These are phyloP conservation scores for Molothrus aeneus DNA, from an alignment of 2,797 vertebrate genomes.

Conservation along the genomic window DNA sequence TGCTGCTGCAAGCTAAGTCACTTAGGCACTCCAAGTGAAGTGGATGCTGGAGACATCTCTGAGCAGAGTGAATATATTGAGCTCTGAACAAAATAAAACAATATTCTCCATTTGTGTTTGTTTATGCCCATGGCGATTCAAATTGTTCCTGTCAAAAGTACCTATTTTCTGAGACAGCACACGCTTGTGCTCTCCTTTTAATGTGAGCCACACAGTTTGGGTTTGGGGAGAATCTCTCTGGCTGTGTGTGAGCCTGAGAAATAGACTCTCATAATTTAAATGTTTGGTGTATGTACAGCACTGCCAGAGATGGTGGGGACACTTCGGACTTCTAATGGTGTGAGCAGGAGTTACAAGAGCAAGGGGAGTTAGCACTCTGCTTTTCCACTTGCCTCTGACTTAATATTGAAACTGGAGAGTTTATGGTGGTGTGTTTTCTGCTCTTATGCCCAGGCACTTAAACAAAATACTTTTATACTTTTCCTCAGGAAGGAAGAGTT, in stretches of 20 bases:
- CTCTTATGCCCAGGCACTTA: neutral
- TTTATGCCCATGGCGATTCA: conserved; percentile 65
- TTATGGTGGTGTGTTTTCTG: neutral
- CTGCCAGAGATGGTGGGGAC: neutral
- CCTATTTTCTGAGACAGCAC: conserved; percentile 54
- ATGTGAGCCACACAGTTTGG: neutral
- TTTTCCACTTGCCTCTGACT: neutral
- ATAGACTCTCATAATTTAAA: neutral
- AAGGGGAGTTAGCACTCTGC: neutral
- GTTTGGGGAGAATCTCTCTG: neutral
- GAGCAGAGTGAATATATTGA: neutral
- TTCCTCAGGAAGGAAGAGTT: neutral
- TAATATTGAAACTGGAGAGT: neutral
- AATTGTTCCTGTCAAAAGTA: conserved; percentile 58
- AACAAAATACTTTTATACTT: neutral
- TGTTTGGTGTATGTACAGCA: neutral
- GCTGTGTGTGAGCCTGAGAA: conserved; percentile 21
- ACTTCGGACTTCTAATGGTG: neutral
- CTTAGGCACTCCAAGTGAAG: neutral
- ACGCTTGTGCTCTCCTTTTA: neutral
- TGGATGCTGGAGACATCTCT: conserved; percentile 11
- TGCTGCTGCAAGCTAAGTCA: neutral
- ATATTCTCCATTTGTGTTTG: conserved; percentile 48
- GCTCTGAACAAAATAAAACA: conserved; percentile 54
- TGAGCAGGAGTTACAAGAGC: neutral